Base-by-base conservation (phyloP, 2,797 vertebrate genomes). In the Syngnathus rostellatus region DNA sequence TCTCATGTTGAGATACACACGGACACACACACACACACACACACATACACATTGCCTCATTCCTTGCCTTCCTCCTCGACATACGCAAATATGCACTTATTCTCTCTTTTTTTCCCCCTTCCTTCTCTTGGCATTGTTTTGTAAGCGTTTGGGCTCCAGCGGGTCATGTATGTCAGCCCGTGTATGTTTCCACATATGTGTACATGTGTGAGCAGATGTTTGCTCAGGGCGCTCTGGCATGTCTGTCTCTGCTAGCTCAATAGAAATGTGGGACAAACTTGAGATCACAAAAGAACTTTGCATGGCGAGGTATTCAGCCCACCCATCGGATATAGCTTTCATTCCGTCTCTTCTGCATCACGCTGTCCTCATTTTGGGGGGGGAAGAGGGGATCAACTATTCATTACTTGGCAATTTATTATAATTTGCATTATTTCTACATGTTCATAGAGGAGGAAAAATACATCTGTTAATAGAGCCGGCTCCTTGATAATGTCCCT, bases 111-210 rank as follows among this genome's bases (percentile, higher is more conserved):
- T 16, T 63, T 72, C 25, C 8, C 17, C 38, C 8, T 68, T 68
- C 38, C 43, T 9, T 68, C 38, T 62, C 60, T 14, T 62, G 45
- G 59, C 60, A 23, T 51, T 66, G 48, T 75, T 63, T 77, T 68
- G 41, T 39, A 64, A 66, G 58, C 66, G 59, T 76, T 63, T 70
- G 25, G 70, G 62, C 64, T 82, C 17, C 72, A 63, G 66, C 68
- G 31, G 68, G 68, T 80, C 79, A 81, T 69, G 77, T 77, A 78
- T 81, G 82, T 86, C 81, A 82, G 80, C 66, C 72, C 66, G 67
- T 78, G 80, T 84, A 76, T 83, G 87, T 92, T 92, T 94, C 89
- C 94, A 90, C 93, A 84, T 77, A 80, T 82, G 83, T 79, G 82
- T 82, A 83, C 81, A 83, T 86, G 79, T 85, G 81, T 72, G 84